Base-by-base conservation (phyloP, 2,113 vertebrate species). In the Uria aalge region DNA sequence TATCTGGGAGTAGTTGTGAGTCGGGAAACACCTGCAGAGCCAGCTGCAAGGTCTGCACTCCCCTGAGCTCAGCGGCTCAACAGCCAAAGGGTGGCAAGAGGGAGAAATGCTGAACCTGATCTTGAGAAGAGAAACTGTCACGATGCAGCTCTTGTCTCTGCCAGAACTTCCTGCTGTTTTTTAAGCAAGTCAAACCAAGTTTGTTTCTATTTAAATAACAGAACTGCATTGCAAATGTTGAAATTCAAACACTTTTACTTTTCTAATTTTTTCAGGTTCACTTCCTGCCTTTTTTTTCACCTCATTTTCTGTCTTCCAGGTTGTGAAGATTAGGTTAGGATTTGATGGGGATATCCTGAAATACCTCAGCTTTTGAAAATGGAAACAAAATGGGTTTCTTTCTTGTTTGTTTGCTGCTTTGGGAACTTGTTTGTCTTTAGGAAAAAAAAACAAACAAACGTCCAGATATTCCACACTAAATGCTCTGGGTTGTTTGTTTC, bases 131-230 rank as follows among this genome's bases (percentile, higher is more conserved):
- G 57, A 77, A 89, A 73, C 14, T 80, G 24, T 32, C 26, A 6
- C 2, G 7, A 38, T 36, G 34, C 10, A 55, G 32, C 11, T 64
- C 24, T 23, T 1, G 0, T 55, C 15, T 69, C n/a, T 3, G 4
- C 20, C 16, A 15, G 72, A 95, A 32, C 36, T 47, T 66, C 12
- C 34, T 64, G 41, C 27, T 80, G 22, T 34, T 63, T 84, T 68
- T 71, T 9, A 52, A 26, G n/a, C 15, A 34, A 66, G n/a, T 59
- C 11, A 64, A 91, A 86, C 24, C 8, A 5, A 38, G 5, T 53
- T 90, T 86, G 24, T 68, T 90, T 68, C 36, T 57, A 19, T 73
- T 52, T 56, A 47, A 73, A 67, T 36, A 45, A 67, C 0, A 67
- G 48, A 57, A 52, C 2, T 30, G 8, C 13, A 29, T 59, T 32